Evolutionary conservation across 2,888 invertebrate genomes (phyloP).

Genomic region (Acrobasis repandana): DNA sequence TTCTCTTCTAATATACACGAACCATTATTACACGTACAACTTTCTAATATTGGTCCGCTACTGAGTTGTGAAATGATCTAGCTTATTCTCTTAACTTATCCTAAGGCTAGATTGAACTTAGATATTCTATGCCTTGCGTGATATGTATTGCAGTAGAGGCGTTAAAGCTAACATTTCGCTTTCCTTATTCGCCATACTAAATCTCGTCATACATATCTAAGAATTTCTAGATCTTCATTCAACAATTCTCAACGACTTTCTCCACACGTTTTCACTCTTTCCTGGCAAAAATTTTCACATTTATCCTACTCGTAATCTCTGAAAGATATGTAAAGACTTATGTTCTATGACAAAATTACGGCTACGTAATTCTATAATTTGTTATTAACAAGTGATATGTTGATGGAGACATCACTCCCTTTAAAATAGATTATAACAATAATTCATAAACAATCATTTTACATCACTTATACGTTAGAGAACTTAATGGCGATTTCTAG

Average conservation of each 20-base stretch:
- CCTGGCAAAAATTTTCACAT: slow-evolving; percentile 52
- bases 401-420: slow-evolving; percentile 76
- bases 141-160: slow-evolving; percentile 81
- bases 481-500: slow-evolving; percentile 59
- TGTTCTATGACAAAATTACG: slow-evolving; percentile 70
- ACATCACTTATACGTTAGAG: slow-evolving; percentile 57
- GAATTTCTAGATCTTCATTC: slow-evolving; percentile 38
- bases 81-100: slow-evolving; percentile 63
- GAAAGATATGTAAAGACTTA: slow-evolving; percentile 74
- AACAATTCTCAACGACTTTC: slow-evolving; percentile 43
- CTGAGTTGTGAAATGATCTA: slow-evolving; percentile 79
- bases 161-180: slow-evolving; percentile 66
- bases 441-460: slow-evolving; percentile 62
- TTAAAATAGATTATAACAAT: slow-evolving; percentile 68
- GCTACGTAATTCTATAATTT: slow-evolving; percentile 74
- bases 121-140: slow-evolving; percentile 78
- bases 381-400: slow-evolving; percentile 83
- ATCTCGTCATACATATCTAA: slow-evolving; percentile 41
- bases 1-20: slow-evolving; percentile 40
- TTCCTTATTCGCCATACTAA: slow-evolving; percentile 46
- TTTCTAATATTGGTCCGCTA: slow-evolving; percentile 84
- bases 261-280: slow-evolving; percentile 39
- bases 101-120: slow-evolving; percentile 77
- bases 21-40: slow-evolving; percentile 76
- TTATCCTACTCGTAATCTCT: slow-evolving; percentile 21